Evolutionary conservation across 2,113 vertebrate species (phyloP).

Genomic region (Hoplias malabaricus): DNA sequence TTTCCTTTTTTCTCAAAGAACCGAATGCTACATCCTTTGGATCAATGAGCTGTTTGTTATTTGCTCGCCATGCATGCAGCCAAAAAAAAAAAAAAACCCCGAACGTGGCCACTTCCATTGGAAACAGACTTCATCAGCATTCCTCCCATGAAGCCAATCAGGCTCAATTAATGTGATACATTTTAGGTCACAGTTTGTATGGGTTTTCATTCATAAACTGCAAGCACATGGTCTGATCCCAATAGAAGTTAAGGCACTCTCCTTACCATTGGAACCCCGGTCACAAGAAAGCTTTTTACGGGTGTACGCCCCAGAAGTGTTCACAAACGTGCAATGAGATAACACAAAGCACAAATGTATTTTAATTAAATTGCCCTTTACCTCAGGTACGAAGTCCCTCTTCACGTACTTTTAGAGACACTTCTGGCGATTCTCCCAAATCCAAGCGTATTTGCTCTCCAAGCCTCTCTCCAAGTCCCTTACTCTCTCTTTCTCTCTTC

Average conservation of each 20-base stretch:
- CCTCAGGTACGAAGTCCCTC: background rate
- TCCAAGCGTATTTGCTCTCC: background rate
- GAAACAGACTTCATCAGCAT: slow-evolving; percentile 9
- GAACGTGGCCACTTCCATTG: background rate
- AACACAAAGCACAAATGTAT: background rate
- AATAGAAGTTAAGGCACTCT: background rate
- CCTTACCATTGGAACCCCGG: background rate
- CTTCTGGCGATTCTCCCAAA: background rate
- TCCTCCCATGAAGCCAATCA: background rate
- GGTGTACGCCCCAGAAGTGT: background rate
- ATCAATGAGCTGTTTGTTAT: slow-evolving; percentile 24
- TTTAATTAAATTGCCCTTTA: background rate
- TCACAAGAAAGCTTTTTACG: background rate
- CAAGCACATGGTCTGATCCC: background rate
- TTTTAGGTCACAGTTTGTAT: background rate
- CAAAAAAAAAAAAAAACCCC: background rate
- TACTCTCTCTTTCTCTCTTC: background rate
- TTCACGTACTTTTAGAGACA: background rate
- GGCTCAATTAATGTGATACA: background rate
- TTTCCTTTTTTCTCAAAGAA: background rate
- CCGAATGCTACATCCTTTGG: background rate
- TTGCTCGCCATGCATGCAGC: background rate
- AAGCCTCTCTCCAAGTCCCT: background rate
- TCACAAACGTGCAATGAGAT: background rate
- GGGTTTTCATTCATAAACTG: background rate